Evolutionary conservation across 2,888 invertebrate species (phyloP).

Genomic region (Yponomeuta cagnagella): DNA sequence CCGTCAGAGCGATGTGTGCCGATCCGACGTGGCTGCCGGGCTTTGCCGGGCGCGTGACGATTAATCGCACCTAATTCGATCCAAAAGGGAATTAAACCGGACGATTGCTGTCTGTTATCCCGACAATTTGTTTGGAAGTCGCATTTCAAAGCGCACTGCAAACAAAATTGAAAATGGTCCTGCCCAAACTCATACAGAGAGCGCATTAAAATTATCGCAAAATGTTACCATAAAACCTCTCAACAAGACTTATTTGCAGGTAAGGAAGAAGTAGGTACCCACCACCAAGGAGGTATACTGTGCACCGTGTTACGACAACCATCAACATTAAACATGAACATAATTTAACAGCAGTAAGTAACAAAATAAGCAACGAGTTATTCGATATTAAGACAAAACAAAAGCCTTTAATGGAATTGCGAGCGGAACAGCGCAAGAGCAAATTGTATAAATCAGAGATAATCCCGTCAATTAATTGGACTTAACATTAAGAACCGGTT

Average conservation of each 20-base stretch:
- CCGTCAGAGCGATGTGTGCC: constrained; percentile 73
- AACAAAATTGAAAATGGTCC: not conserved
- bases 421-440: constrained; percentile 63
- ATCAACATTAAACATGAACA: not conserved
- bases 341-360: not conserved
- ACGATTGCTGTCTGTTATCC: constrained; percentile 67
- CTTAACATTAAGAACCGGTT: constrained; percentile 68
- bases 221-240: not conserved
- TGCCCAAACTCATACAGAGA: not conserved
- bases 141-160: not conserved
- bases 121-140: constrained; percentile 56
- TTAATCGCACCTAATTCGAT: constrained; percentile 73
- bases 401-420: constrained; percentile 33
- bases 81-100: constrained; percentile 72
- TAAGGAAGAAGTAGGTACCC: too few species aligned
- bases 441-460: constrained; percentile 74
- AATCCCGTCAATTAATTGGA: constrained; percentile 75
- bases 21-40: constrained; percentile 32
- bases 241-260: too few species aligned
- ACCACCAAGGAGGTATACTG: too few species aligned
- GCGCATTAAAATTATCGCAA: not conserved
- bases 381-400: not conserved
- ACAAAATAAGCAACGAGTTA: not conserved
- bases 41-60: constrained; percentile 65
- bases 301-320: too few species aligned